Evolutionary conservation across 2,888 invertebrate species (phyloP).

Genomic region (Sarcophaga caerulescens): DNA sequence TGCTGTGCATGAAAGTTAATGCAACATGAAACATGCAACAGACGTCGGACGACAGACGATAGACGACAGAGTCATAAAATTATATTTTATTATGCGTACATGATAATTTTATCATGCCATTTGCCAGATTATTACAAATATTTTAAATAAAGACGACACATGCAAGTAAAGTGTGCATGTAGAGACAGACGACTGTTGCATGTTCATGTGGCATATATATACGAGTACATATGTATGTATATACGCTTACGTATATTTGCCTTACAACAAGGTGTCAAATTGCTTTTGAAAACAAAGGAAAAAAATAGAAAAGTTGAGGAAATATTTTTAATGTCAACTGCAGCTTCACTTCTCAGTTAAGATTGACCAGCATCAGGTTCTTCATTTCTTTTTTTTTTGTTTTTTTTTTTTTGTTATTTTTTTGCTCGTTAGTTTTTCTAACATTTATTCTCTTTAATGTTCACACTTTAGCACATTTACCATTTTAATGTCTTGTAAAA

Average conservation of each 20-base stretch:
- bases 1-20: not conserved
- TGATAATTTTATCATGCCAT: slow-evolving; percentile 27
- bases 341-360: not conserved
- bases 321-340: slow-evolving; percentile 16
- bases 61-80: slow-evolving; percentile 31
- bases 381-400: not conserved
- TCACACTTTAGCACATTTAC: slow-evolving; percentile 51
- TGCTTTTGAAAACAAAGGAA: slow-evolving; percentile 7
- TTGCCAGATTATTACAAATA: slow-evolving; percentile 22
- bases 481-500: slow-evolving; percentile 46
- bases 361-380: slow-evolving; percentile 18
- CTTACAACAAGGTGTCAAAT: slow-evolving; percentile 42
- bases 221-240: not conserved
- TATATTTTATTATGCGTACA: slow-evolving; percentile 21
- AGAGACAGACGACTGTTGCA: not conserved
- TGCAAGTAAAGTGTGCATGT: not conserved
- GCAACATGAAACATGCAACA: not conserved
- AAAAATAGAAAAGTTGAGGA: not conserved
- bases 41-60: too few relatives aligned
- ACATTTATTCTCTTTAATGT: slow-evolving; percentile 36
- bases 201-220: not conserved
- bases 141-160: slow-evolving; percentile 5
- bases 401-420: not conserved
- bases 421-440: not conserved
- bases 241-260: not conserved